Percentiles rank a stretch among this genome's conserved stretches.
These are phyloP conservation scores for Excalfactoria chinensis DNA, from an alignment of 2,113 vertebrate species.

Conservation along the genomic window DNA sequence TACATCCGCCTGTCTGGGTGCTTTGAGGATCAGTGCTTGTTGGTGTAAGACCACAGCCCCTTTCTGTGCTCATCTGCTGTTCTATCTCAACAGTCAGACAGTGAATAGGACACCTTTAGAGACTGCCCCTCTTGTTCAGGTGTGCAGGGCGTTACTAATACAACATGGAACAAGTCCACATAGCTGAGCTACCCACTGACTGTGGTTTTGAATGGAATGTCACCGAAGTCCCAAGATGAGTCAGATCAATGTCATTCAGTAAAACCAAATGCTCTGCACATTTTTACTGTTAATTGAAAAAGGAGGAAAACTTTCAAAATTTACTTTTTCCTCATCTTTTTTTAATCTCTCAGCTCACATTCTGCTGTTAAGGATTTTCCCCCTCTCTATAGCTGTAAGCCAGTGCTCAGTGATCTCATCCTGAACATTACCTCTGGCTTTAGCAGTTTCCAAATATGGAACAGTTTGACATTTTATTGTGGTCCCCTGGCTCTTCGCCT, in stretches of 20 bases:
- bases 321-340: not conserved
- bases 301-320: not conserved
- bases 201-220: not conserved
- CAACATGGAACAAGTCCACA: not conserved
- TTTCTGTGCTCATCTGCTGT: not conserved
- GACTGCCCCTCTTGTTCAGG: not conserved
- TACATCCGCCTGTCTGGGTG: not conserved
- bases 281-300: not conserved
- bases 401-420: conserved; percentile 1
- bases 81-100: not conserved
- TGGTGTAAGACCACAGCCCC: not conserved
- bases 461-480: conserved; percentile 68
- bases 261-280: not conserved
- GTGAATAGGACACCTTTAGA: not conserved
- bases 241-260: not conserved
- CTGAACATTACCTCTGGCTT: conserved; percentile 50
- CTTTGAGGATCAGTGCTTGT: not conserved
- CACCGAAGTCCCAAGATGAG: not conserved
- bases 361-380: not conserved
- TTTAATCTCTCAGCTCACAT: not conserved
- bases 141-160: not conserved
- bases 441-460: conserved; percentile 56
- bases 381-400: not conserved
- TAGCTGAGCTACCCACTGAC: accelerated
- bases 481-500: conserved; percentile 26